Evolutionary conservation across 2,888 invertebrate genomes (phyloP), one percentile per base, ranked within the genome.

Genomic region (Latrodectus hesperus): DNA sequence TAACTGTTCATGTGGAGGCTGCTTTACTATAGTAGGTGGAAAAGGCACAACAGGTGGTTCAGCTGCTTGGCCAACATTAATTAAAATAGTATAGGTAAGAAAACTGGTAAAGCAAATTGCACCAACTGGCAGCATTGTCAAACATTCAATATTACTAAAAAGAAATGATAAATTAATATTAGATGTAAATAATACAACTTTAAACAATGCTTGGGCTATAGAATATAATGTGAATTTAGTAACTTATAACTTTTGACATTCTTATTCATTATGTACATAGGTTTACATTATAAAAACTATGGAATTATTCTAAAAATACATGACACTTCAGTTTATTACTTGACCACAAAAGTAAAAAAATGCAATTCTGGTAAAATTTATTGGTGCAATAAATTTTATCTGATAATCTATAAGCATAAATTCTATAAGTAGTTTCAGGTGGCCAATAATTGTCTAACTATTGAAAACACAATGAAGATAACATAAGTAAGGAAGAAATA

Each of bases 11-110:
- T 97, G 97, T 88, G 96, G 95, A 71, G 98, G 98, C 93, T 98
- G 97, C 93, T 97, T 97, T 90, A 96, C 95, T 92, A 98, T 98
- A 92, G 95, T 94, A 84, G 98, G 98, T 89, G 98, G 98, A 90
- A 96, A 96, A 10, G 90, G 91, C 17, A 91, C 91, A 90, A 80
- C 74, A 26, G 88, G 77, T 14, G 83, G 60, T 55, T 88, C 84
- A 14, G 84, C 84, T 60, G 60, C 12, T 60, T 60, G 60, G 12
- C 60, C 60, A 60, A 60, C 6, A 60, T n/a, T 60, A 10, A 60
- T 60, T 60, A 60, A 60, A 60, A 60, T 16, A 16, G 60, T 60
- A 6, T 6, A n/a, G 6, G 60, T 16, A n/a, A 16, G n/a, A 60
- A 11, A 60, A 16, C 0, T n/a, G 12, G 8, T 16, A 60, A 60